These are phyloP conservation scores for Oligia latruncula DNA, from an alignment of 2,888 invertebrate genomes.

Conservation along the genomic window DNA sequence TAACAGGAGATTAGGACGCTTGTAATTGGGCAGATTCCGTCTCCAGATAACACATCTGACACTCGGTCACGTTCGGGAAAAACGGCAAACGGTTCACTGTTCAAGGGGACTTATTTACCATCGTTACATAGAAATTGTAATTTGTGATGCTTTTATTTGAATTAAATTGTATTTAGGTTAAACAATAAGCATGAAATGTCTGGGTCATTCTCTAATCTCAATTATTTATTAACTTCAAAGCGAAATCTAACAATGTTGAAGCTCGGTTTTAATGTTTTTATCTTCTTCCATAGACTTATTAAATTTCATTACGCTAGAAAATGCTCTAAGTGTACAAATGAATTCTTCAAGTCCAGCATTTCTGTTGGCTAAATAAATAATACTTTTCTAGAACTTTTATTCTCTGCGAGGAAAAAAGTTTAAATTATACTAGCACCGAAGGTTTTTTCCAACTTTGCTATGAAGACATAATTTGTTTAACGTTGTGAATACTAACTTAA, in stretches of 20 bases:
- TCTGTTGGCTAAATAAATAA: conserved; percentile 61
- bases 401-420: conserved; percentile 51
- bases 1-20: conserved; percentile 66
- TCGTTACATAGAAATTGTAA: conserved; percentile 54
- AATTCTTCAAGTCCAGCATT: conserved; percentile 52
- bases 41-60: conserved; percentile 64
- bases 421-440: conserved; percentile 51
- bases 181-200: not conserved
- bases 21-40: conserved; percentile 68
- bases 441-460: conserved; percentile 54
- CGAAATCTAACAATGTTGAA: not conserved
- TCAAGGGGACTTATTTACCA: conserved; percentile 56
- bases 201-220: conserved; percentile 1
- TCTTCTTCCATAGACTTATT: conserved; percentile 27
- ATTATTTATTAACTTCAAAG: not conserved
- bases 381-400: conserved; percentile 55
- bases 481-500: conserved; percentile 60
- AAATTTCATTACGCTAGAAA: conserved; percentile 40
- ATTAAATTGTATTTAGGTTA: conserved; percentile 26
- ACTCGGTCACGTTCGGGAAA: conserved; percentile 67
- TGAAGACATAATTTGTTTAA: conserved; percentile 62
- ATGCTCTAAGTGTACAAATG: conserved; percentile 47
- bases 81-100: conserved; percentile 63
- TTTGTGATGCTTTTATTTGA: conserved; percentile 34
- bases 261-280: conserved; percentile 17